Percentiles rank a stretch among this genome's conserved stretches.
These are phyloP conservation scores for Ormyrus nitidulus DNA, from an alignment of 2,888 invertebrate species.

Conservation along the genomic window DNA sequence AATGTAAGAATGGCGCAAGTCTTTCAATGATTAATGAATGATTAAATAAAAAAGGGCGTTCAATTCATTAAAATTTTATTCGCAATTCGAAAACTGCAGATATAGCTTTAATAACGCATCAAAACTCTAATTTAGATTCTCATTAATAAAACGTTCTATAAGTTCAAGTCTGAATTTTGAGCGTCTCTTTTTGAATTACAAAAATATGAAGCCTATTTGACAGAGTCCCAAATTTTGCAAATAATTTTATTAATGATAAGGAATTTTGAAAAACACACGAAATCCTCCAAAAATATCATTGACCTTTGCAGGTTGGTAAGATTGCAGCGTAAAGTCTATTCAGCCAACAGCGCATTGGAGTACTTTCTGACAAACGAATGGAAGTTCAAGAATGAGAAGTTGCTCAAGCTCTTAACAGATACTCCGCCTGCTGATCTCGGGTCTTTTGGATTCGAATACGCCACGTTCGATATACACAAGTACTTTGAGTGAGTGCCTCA, in stretches of 20 bases:
- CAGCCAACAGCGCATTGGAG: conserved; percentile 83
- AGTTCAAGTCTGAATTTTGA: too few relatives aligned
- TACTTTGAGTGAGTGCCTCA: conserved; percentile 74
- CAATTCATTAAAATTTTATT: neutral
- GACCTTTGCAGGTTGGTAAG: conserved; percentile 81
- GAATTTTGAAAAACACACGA: too few relatives aligned
- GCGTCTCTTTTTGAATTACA: too few relatives aligned
- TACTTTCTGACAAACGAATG: conserved; percentile 88
- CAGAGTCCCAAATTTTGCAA: too few relatives aligned
- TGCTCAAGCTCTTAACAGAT: conserved; percentile 77
- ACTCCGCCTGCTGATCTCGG: conserved; percentile 77
- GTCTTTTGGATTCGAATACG: conserved; percentile 80
- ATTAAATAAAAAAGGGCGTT: neutral
- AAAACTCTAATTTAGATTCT: too few relatives aligned
- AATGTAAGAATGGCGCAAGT: conserved; percentile 77
- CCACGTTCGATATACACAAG: conserved; percentile 76
- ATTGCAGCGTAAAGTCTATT: conserved; percentile 88
- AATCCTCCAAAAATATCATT: too few relatives aligned
- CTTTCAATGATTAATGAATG: neutral
- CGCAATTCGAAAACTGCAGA: neutral
- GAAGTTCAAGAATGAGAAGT: conserved; percentile 83
- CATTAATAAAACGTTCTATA: too few relatives aligned
- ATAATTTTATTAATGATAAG: too few relatives aligned
- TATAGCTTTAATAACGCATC: too few relatives aligned
- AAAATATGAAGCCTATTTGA: too few relatives aligned